Percentiles rank a stretch among this genome's conserved stretches.
Conservation (phyloP, 1,140 invertebrate genomes). For the Drosophila sucinea region DNA sequence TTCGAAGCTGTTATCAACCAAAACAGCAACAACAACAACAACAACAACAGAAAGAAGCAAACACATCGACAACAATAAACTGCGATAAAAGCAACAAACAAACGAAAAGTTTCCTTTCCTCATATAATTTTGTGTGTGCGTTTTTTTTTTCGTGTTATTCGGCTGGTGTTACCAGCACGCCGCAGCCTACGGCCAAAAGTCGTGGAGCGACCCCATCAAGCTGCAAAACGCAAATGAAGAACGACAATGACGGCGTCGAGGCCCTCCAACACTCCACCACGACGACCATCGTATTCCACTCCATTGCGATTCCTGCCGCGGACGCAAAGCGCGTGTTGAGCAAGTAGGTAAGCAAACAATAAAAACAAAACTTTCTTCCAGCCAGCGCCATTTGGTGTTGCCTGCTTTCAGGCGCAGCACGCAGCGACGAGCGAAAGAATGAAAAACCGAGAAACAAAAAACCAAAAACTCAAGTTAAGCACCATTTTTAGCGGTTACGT, state of each 20-base stretch:
- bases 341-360: conserved; percentile 80
- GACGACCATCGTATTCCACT: neutral
- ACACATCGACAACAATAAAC: conserved; percentile 55
- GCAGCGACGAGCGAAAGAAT: conserved; percentile 18
- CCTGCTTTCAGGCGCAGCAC: conserved; percentile 45
- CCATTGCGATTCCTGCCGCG: conserved; percentile 20
- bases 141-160: conserved; percentile 45
- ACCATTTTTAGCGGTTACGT: conserved; percentile 71
- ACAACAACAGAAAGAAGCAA: too few species aligned
- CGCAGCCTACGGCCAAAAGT: conserved; percentile 1
- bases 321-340: conserved; percentile 59
- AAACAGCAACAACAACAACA: conserved; percentile 25
- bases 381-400: conserved; percentile 18
- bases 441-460: conserved; percentile 6
- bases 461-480: conserved; percentile 47
- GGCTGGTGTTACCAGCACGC: conserved; percentile 22
- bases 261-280: conserved; percentile 43
- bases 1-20: conserved; percentile 52
- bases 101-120: conserved; percentile 49
- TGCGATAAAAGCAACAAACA: conserved; percentile 68
- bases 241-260: conserved; percentile 60
- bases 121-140: neutral
- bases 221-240: conserved; percentile 69
- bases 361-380: conserved; percentile 54
- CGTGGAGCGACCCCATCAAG: conserved; percentile 15